Conservation (phyloP, 2,888 invertebrate genomes). For the Eilema sororculum region DNA sequence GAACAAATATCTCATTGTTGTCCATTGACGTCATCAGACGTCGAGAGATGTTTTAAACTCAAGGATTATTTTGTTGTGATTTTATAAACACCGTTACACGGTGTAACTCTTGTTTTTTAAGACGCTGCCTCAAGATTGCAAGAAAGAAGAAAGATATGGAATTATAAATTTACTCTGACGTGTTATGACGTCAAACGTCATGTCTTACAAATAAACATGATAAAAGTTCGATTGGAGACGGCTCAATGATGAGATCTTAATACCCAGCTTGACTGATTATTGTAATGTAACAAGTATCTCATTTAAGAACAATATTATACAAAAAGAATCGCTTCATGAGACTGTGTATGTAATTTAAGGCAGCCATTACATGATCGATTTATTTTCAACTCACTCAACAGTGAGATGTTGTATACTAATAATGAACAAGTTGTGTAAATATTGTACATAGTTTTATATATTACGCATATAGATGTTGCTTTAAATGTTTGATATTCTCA, state of each 20-base stretch:
- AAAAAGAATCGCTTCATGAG: slow-evolving; percentile 75
- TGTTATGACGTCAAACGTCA: not conserved
- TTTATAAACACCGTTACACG: not conserved
- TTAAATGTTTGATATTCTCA: slow-evolving; percentile 82
- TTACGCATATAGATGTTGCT: slow-evolving; percentile 74
- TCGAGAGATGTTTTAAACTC: not conserved
- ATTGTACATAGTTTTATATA: slow-evolving; percentile 73
- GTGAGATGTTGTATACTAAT: slow-evolving; percentile 55
- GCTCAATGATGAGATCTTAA: slow-evolving; percentile 77
- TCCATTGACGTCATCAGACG: not conserved
- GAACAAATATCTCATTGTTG: slow-evolving; percentile 1
- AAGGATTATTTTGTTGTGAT: not conserved
- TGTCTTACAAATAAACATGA: slow-evolving; percentile 29
- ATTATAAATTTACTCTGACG: not conserved
- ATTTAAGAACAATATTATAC: slow-evolving; percentile 78
- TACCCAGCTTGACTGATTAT: slow-evolving; percentile 78
- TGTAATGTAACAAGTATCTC: slow-evolving; percentile 77
- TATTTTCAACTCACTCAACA: slow-evolving; percentile 40
- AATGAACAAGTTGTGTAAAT: slow-evolving; percentile 72
- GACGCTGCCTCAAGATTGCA: not conserved
- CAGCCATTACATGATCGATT: slow-evolving; percentile 70
- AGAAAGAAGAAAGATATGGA: not conserved
- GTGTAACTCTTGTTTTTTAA: not conserved
- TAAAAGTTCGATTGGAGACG: slow-evolving; percentile 56
- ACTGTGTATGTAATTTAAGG: slow-evolving; percentile 74